These are phyloP conservation scores for Danio tinwini DNA, from an alignment of 2,797 vertebrate species.

Conservation along the genomic window DNA sequence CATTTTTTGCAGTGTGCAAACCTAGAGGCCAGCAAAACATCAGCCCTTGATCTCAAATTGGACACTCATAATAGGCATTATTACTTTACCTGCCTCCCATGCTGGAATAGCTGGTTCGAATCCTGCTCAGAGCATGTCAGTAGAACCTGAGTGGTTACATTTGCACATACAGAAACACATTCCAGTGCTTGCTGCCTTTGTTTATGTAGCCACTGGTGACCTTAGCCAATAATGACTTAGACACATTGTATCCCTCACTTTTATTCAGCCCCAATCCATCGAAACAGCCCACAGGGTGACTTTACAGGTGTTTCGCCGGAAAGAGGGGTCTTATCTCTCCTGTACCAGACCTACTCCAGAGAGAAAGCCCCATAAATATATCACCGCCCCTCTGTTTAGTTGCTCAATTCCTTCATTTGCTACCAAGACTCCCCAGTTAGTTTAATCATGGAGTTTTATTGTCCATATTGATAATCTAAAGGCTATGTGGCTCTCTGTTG, in stretches of 20 bases:
- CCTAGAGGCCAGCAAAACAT: no score
- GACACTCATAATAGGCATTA: no score
- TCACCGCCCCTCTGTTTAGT: conserved; percentile 12
- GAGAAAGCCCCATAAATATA: conserved; percentile 36
- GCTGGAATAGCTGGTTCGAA: no score
- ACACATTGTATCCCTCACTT: conserved; percentile 10
- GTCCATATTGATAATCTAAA: conserved; percentile 29
- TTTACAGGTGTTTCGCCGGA: conserved; percentile 12
- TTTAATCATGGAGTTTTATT: conserved; percentile 34
- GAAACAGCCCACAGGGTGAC: conserved; percentile 18
- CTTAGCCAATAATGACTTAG: conserved; percentile 1
- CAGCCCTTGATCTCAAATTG: no score
- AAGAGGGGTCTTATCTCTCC: conserved; percentile 15
- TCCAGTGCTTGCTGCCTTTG: not conserved
- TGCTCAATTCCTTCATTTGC: conserved; percentile 26
- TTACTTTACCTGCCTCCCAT: no score
- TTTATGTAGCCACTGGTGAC: not conserved
- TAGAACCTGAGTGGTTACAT: no score
- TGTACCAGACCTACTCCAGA: conserved; percentile 7
- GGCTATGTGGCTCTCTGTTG: not conserved
- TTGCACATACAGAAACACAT: not conserved
- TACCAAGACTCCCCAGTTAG: conserved; percentile 11
- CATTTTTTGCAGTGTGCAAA: no score
- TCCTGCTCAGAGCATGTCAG: no score
- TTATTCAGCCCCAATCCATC: not conserved